phyloP scores from a whole-genome alignment of 2,113 vertebrate genomes.

The Canis aureus region DNA sequence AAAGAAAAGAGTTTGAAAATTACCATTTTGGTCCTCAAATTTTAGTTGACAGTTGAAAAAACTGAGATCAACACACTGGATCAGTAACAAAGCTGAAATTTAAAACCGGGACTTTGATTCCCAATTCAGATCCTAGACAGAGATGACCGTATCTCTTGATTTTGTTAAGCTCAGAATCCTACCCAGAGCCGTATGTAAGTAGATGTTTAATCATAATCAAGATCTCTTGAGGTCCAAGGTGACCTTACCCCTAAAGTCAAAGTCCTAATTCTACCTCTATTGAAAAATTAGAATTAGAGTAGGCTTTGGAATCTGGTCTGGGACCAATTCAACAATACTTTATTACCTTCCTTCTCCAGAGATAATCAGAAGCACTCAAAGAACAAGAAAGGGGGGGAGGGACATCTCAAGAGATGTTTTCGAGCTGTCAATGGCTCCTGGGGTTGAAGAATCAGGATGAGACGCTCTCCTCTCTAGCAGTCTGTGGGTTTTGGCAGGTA shows the following conservation, averaged over 20 bases:
- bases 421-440: slow-evolving; percentile 19
- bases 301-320: slow-evolving; percentile 37
- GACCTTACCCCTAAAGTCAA: not conserved
- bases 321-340: not conserved
- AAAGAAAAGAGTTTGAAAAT: slow-evolving; percentile 6
- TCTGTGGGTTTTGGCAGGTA: slow-evolving; percentile 72
- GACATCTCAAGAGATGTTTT: not conserved
- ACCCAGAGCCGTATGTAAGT: not conserved
- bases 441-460: not conserved
- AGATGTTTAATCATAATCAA: slow-evolving; percentile 35
- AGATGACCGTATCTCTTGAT: not conserved
- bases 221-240: not conserved
- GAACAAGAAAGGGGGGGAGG: not conserved
- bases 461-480: not conserved
- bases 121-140: not conserved
- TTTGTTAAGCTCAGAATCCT: not conserved
- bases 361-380: slow-evolving; percentile 25
- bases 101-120: not conserved
- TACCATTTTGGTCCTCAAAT: not conserved
- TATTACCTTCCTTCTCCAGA: not conserved
- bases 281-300: not conserved
- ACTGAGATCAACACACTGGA: not conserved
- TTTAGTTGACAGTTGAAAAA: slow-evolving; percentile 17
- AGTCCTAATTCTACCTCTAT: slow-evolving; percentile 23
- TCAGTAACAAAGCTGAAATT: slow-evolving; percentile 16